Conservation (phyloP, 2,113 vertebrate species). For the Otis tarda region DNA sequence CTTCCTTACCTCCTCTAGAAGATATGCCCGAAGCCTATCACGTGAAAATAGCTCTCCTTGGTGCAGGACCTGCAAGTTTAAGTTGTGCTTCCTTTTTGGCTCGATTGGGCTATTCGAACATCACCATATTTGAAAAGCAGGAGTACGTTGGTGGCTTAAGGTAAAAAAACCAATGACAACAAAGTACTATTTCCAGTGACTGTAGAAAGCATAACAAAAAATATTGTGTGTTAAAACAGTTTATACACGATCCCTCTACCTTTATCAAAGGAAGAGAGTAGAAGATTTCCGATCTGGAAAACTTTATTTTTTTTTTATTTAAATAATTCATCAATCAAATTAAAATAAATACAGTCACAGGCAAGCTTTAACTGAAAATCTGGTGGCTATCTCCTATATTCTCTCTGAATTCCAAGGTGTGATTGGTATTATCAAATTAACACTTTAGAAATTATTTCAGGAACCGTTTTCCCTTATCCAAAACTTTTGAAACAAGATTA, state of each 20-base stretch:
- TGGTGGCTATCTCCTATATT: not conserved
- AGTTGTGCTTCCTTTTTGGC: slow-evolving; percentile 87
- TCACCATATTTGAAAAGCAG: slow-evolving; percentile 87
- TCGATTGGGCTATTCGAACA: slow-evolving; percentile 81
- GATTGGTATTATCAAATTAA: not conserved
- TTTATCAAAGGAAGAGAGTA: not conserved
- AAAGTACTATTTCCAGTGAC: not conserved
- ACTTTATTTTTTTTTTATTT: not conserved
- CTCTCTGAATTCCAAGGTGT: not conserved
- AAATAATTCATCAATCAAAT: not conserved
- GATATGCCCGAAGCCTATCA: slow-evolving; percentile 78
- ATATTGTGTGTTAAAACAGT: not conserved
- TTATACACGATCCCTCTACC: not conserved
- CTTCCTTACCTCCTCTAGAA: slow-evolving; percentile 69
- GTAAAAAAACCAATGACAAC: slow-evolving; percentile 61
- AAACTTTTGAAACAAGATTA: not conserved
- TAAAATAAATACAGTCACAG: not conserved
- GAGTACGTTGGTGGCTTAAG: slow-evolving; percentile 85
- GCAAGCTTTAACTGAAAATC: not conserved
- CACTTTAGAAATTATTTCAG: not conserved
- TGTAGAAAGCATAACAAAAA: not conserved
- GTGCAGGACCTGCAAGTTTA: slow-evolving; percentile 85
- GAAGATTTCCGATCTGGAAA: not conserved
- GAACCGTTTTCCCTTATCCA: not conserved
- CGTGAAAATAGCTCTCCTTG: slow-evolving; percentile 83